phyloP scores from a whole-genome alignment of 1,140 invertebrate genomes.

The Agrilus planipennis region DNA sequence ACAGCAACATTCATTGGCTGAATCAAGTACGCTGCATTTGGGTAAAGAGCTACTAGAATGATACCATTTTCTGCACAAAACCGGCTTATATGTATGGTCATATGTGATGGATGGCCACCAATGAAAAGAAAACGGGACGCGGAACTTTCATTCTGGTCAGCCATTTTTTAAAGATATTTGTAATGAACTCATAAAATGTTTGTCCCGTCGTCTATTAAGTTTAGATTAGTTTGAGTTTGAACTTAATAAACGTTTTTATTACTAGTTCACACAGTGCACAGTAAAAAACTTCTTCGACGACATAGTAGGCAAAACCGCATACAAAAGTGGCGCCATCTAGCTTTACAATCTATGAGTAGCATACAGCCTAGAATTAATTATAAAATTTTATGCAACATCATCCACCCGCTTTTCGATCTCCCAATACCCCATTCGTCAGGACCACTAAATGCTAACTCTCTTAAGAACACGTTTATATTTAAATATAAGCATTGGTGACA shows the following conservation, averaged over 20 bases:
- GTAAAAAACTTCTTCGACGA: no score
- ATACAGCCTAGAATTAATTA: no score
- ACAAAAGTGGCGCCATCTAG: no score
- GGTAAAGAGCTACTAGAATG: conserved; percentile 8
- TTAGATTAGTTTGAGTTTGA: no score
- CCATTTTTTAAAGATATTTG: conserved; percentile 6
- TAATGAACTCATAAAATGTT: conserved; percentile 32
- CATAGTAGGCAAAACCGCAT: no score
- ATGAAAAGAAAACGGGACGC: conserved; percentile 21
- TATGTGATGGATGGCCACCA: conserved; percentile 16
- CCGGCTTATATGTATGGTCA: conserved; percentile 11
- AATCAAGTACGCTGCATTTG: conserved; percentile 21
- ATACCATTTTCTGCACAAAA: conserved; percentile 14
- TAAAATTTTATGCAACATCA: conserved; percentile 28
- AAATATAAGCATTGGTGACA: conserved; percentile 30
- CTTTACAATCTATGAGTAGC: no score
- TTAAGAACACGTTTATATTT: conserved; percentile 21
- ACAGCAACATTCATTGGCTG: conserved; percentile 22
- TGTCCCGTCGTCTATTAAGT: no score
- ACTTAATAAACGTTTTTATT: no score
- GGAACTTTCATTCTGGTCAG: conserved; percentile 9
- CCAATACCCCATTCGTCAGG: conserved; percentile 22
- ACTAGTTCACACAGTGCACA: no score
- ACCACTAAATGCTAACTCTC: conserved; percentile 7
- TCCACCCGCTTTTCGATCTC: conserved; percentile 32